A percentile compares a stretch with the other conserved stretches of the same genome.
These are phyloP conservation scores for Hippocampus mohnikei DNA, from an alignment of 2,113 vertebrate species.

Conservation along the genomic window DNA sequence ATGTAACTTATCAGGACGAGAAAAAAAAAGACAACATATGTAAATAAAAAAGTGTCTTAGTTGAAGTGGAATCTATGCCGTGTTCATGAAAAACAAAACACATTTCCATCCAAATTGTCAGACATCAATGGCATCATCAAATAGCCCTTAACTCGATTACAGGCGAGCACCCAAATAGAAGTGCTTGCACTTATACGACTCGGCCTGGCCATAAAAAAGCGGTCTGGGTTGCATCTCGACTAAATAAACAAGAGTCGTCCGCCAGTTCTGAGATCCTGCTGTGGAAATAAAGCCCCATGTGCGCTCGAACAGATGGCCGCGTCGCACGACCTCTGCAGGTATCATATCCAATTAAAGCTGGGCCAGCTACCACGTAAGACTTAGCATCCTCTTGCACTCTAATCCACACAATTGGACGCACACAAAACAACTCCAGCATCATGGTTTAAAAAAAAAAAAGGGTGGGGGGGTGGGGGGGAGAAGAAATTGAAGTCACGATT, in stretches of 20 bases:
- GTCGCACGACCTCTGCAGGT: slow-evolving; percentile 1
- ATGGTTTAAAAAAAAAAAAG: background rate
- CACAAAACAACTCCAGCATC: background rate
- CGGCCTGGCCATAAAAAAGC: background rate
- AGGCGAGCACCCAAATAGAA: background rate
- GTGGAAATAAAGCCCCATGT: background rate
- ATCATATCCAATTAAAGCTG: slow-evolving; percentile 62
- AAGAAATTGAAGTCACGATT: background rate
- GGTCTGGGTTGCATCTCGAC: too few species aligned
- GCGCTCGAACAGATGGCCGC: slow-evolving; percentile 1
- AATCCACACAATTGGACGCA: slow-evolving; percentile 46
- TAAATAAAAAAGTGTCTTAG: too few species aligned
- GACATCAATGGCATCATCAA: background rate
- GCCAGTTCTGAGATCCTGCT: background rate
- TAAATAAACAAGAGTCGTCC: background rate
- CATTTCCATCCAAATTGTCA: too few species aligned
- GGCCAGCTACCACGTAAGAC: slow-evolving; percentile 65
- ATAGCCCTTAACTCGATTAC: background rate
- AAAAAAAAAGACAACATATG: too few species aligned
- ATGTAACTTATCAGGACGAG: too few species aligned
- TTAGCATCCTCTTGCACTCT: slow-evolving; percentile 54
- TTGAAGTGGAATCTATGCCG: too few species aligned
- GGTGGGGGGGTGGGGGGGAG: background rate
- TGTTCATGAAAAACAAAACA: too few species aligned
- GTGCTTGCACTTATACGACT: background rate